Base-by-base conservation (phyloP, 2,797 vertebrate genomes). In the Betta splendens region DNA sequence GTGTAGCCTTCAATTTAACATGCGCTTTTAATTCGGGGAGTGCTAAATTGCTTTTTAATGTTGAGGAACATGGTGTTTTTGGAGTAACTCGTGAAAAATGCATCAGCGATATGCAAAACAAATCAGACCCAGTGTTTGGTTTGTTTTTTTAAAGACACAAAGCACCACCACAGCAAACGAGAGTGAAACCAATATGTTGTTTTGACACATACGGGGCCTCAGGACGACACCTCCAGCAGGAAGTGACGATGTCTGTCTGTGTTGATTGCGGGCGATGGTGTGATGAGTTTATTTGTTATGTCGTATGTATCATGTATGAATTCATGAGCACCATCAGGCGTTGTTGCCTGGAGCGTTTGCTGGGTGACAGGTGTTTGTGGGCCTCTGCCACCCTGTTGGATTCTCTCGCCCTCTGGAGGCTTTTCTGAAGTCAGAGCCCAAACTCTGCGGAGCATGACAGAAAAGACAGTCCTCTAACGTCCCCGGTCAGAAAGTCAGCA, bases 1-100 rank as follows among this genome's bases (percentile, higher is more conserved):
- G 92, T 95, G 94, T 93, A 94, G 94, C 94, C 94, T 96, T 96
- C 94, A 94, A 95, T 96, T 95, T 96, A 95, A 96, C 95, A 95
- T 95, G 94, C 93, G 91, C 93, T 95, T 95, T 95, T 95, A 95
- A 96, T 96, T 94, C 94, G 94, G 90, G 84, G 94, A 95, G 94
- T 93, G 93, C 92, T 92, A 95, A 95, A 96, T 94, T 94, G 94
- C 93, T 94, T 96, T 96, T 96, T 94, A 96, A 96, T 95, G 92
- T 92, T 81, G 89, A 93, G 92, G 91, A 95, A 95, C 93, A 94
- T 80, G 90, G 89, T 94, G 92, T 95, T 94, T 95, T 91, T 83
- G 74, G 88, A 93, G 92, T 92, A 89, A 91, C 89, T 92, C 73
- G 87, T 95, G 90, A 94, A 95, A 97, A 95, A 95, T 93, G 92